These are phyloP conservation scores for Pituophis catenifer DNA, from an alignment of 2,113 vertebrate species.

Conservation along the genomic window DNA sequence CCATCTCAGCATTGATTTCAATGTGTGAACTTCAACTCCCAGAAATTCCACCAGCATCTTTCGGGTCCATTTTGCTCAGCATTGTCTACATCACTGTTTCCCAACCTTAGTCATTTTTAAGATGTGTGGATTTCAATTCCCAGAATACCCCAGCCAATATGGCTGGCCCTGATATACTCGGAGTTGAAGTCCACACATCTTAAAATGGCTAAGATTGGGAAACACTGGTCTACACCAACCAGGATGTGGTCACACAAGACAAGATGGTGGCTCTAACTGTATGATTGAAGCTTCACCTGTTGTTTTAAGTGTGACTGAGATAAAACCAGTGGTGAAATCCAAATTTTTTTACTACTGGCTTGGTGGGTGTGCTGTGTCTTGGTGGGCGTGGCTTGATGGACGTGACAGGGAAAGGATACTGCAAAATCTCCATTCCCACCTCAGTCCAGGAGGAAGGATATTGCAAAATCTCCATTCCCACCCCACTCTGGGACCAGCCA, in stretches of 20 bases:
- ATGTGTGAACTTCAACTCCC: neutral
- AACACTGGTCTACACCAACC: neutral
- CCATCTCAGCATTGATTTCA: neutral
- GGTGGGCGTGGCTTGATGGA: no score
- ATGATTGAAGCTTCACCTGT: neutral
- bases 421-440: no score
- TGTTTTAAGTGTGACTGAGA: neutral
- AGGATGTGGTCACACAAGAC: neutral
- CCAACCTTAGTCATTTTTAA: neutral
- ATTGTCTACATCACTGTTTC: neutral
- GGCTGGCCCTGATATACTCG: neutral
- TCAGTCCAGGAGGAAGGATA: no score
- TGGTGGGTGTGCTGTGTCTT: no score
- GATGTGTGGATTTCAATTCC: neutral
- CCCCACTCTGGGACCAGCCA: no score
- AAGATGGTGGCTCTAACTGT: neutral
- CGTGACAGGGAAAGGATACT: no score
- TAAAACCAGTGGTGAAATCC: neutral
- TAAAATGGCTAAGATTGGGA: neutral
- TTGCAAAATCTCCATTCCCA: no score
- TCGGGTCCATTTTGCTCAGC: neutral
- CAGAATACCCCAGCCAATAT: neutral
- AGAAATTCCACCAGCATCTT: neutral
- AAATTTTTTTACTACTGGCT: no score
- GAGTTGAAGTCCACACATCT: neutral